Conservation (phyloP, 1,140 invertebrate species). For the Neuroterus valhalla region DNA sequence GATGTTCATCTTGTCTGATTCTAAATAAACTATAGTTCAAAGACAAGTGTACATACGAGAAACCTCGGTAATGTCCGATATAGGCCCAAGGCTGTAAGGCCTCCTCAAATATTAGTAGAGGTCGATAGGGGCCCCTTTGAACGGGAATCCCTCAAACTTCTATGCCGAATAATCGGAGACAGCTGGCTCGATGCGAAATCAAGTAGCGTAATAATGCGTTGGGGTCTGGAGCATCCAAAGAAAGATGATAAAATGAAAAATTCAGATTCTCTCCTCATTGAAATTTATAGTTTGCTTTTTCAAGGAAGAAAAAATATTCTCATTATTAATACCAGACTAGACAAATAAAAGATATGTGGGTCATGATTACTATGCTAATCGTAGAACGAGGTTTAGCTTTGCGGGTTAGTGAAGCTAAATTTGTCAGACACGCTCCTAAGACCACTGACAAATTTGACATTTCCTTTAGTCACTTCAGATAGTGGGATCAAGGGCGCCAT, state of each 20-base stretch:
- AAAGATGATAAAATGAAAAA: slow-evolving; percentile 51
- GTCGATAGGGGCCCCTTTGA: slow-evolving; percentile 65
- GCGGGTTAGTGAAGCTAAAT: slow-evolving; percentile 27
- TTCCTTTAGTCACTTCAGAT: neutral
- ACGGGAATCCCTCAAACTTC: slow-evolving; percentile 66
- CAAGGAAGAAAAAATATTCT: neutral
- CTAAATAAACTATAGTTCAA: neutral
- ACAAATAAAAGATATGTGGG: slow-evolving; percentile 48
- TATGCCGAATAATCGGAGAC: slow-evolving; percentile 71
- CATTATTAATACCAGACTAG: neutral
- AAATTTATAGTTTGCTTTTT: slow-evolving; percentile 17
- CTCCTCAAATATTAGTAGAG: slow-evolving; percentile 72
- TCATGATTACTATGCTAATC: slow-evolving; percentile 58
- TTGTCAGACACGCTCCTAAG: slow-evolving; percentile 52
- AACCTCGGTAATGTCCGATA: slow-evolving; percentile 56
- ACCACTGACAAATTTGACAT: slow-evolving; percentile 51
- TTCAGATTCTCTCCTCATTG: slow-evolving; percentile 36
- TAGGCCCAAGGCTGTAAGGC: slow-evolving; percentile 56
- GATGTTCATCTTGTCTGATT: neutral
- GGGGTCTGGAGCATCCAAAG: slow-evolving; percentile 55
- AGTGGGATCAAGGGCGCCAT: neutral
- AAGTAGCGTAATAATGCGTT: slow-evolving; percentile 73
- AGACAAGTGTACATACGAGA: slow-evolving; percentile 28
- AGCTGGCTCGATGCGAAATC: slow-evolving; percentile 73
- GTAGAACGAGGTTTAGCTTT: slow-evolving; percentile 34